Evolutionary conservation across 2,888 invertebrate species (phyloP), one percentile per base, ranked within the genome.

Genomic region (Trichopria drosophilae): DNA sequence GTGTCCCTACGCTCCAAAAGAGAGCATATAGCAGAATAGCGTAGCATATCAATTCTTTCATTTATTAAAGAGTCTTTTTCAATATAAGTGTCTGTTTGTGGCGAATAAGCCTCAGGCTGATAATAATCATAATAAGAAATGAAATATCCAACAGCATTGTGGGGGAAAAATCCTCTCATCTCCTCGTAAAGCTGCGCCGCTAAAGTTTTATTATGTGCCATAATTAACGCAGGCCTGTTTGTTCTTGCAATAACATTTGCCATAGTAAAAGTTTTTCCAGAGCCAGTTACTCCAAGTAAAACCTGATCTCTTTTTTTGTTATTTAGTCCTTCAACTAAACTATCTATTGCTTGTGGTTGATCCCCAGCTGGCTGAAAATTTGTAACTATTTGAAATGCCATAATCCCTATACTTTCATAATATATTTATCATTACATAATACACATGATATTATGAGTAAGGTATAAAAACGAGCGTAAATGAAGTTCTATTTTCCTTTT

Each of bases 151-250:
- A 51, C 49, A n/a, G 51, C 51, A 45, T 54, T 54, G 23, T 54
- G 20, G 28, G 50, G 50, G 34, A 54, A 50, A 3, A 54, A 28
- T 23, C 13, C 28, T 34, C 43, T 50, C 34, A 54, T 35, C 35
- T 54, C 54, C 12, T n/a, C 34, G 43, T 50, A 50, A 18, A 54
- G 26, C 23, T 54, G 54, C 22, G 48, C 48, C 19, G 50, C 54
- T 35, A 54, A 23, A 4, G 54, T 54, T 46, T 54, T 54, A 46
- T 54, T 54, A 26, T 45, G 54, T 34, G 50, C 50, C 47, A 54
- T 46, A 6, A 54, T 34, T 10, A 54, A 16, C 9, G 49, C 23
- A 16, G 53, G 53, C 15, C 47, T 20, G 13, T 49, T 29, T 18
- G 31, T 24, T 9, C 36, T 39, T 36, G 15, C 49, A 20, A 53